A percentile compares a stretch with the other conserved stretches of the same genome.
phyloP scores from a whole-genome alignment of 2,888 invertebrate species.

The Congeria kusceri region DNA sequence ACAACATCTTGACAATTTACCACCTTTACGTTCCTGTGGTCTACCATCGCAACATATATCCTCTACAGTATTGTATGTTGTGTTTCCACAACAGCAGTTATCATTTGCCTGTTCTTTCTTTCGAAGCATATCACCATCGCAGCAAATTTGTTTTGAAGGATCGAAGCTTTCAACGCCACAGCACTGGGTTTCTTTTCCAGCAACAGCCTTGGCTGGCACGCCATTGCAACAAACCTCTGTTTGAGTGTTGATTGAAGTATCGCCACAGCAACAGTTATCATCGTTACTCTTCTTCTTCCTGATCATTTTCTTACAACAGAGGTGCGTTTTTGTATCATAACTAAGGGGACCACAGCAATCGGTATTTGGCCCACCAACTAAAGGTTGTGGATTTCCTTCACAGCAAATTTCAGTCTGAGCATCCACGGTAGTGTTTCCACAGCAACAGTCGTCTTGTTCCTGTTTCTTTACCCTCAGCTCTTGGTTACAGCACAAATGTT shows the following conservation, averaged over 20 bases:
- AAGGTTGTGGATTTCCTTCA: slow-evolving; percentile 37
- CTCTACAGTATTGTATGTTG: slow-evolving; percentile 40
- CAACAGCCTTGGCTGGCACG: slow-evolving; percentile 34
- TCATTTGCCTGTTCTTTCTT: slow-evolving; percentile 36
- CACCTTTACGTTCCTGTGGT: slow-evolving; percentile 43
- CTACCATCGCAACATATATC: slow-evolving; percentile 34
- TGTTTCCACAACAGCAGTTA: slow-evolving; percentile 52
- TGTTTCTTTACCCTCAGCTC: slow-evolving; percentile 42
- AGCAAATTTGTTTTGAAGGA: slow-evolving; percentile 37
- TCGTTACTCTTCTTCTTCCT: slow-evolving; percentile 30
- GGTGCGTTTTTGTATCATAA: slow-evolving; percentile 37
- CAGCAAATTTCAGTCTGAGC: slow-evolving; percentile 50
- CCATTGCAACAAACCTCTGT: slow-evolving; percentile 40
- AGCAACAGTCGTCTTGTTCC: slow-evolving; percentile 52
- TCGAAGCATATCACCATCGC: slow-evolving; percentile 30
- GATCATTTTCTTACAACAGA: slow-evolving; percentile 53
- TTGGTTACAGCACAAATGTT: slow-evolving; percentile 42
- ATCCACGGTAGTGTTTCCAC: slow-evolving; percentile 48
- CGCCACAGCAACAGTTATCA: slow-evolving; percentile 53
- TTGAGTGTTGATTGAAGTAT: slow-evolving; percentile 34
- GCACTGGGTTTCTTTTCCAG: slow-evolving; percentile 46
- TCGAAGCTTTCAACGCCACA: slow-evolving; percentile 38
- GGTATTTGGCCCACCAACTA: slow-evolving; percentile 34
- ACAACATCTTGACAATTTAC: slow-evolving; percentile 39
- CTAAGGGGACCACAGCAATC: slow-evolving; percentile 47